Percentiles rank a stretch among this genome's conserved stretches.
phyloP scores from a whole-genome alignment of 92 coral and sea anemone species.

The Phenganax subtilis region DNA sequence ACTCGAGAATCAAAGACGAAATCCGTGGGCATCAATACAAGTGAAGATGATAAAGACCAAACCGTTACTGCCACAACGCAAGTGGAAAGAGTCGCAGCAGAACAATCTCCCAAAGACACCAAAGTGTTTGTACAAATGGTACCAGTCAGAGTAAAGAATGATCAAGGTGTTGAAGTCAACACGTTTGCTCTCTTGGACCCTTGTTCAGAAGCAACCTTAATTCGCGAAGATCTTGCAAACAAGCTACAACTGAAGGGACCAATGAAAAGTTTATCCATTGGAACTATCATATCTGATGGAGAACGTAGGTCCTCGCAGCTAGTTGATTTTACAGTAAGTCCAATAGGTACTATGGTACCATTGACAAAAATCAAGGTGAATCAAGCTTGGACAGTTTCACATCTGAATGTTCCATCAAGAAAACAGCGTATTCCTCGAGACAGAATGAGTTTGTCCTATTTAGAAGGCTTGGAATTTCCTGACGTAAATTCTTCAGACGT shows the following conservation, averaged over 20 bases:
- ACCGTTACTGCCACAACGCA: background rate
- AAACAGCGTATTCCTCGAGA: background rate
- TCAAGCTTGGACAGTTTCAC: slow-evolving; percentile 17
- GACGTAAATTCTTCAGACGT: background rate
- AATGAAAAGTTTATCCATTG: background rate
- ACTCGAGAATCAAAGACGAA: background rate
- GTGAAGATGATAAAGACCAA: background rate
- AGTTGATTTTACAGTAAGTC: background rate
- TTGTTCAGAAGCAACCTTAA: slow-evolving; percentile 10
- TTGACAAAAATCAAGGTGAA: background rate
- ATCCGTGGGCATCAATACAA: background rate
- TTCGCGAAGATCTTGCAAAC: background rate
- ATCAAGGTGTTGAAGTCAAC: background rate
- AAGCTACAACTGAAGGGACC: background rate
- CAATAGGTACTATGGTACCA: background rate
- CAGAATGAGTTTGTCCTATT: background rate
- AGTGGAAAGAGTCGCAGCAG: background rate
- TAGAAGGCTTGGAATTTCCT: slow-evolving; percentile 8
- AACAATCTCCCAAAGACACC: background rate
- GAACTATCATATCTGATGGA: background rate
- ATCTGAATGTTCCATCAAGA: background rate
- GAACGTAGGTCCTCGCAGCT: background rate
- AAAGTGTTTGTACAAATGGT: background rate
- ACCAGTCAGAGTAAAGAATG: background rate
- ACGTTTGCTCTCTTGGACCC: slow-evolving; percentile 13